Percentiles rank a stretch among this genome's conserved stretches.
These are phyloP conservation scores for Puntigrus tetrazona DNA, from an alignment of 2,113 vertebrate species.

Conservation along the genomic window DNA sequence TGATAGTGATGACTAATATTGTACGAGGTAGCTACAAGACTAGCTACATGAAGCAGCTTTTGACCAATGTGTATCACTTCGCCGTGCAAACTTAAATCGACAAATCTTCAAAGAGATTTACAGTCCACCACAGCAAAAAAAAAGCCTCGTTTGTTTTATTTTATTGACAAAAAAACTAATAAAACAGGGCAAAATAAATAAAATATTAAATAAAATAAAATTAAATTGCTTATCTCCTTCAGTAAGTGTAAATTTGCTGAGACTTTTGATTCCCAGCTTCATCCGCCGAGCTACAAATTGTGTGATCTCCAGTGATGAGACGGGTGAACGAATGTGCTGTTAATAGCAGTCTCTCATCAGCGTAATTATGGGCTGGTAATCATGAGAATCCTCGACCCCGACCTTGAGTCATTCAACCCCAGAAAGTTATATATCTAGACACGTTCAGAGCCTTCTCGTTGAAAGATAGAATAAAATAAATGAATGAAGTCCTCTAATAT, in stretches of 20 bases:
- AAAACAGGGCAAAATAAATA: not conserved
- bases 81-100: not conserved
- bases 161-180: not conserved
- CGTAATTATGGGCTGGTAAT: conserved; percentile 23
- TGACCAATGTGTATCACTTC: not conserved
- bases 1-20: not conserved
- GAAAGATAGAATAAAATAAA: not conserved
- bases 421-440: conserved; percentile 6
- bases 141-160: not conserved
- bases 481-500: not conserved
- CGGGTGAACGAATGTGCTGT: conserved; percentile 15
- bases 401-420: conserved; percentile 13
- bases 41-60: not conserved
- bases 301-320: conserved; percentile 17
- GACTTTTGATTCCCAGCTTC: not conserved
- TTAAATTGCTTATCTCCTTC: not conserved
- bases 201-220: not conserved
- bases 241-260: not conserved
- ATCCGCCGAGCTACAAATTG: not conserved
- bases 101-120: not conserved
- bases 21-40: not conserved
- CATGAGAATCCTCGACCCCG: not conserved
- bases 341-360: conserved; percentile 4
- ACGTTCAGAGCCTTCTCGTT: not conserved
- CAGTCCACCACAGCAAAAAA: not conserved